Evolutionary conservation across 2,113 vertebrate species (phyloP), one percentile per base, ranked within the genome.

Genomic region (Nannobrachium achirus): DNA sequence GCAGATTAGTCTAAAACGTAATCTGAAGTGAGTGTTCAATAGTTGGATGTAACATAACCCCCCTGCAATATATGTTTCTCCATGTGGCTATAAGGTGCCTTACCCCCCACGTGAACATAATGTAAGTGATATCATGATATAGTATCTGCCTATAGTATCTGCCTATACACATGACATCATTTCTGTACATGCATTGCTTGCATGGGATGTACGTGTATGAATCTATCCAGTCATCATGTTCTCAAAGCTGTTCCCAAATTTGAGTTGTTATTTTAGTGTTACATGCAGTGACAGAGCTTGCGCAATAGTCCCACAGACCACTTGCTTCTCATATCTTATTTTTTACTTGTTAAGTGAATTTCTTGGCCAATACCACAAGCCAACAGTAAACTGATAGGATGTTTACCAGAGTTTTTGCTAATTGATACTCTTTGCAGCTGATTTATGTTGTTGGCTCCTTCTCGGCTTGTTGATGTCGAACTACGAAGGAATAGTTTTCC

Each of bases 251-350:
- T 45, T 11, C 44, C 11, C 8, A 48, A 48, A 14, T 48, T 13
- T 48, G 45, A 48, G 45, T 48, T 48, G 45, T 48, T 48, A 48
- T 48, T 45, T 45, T 48, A 14, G 45, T n/a, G 14, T n/a, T 48
- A 48, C 14, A 48, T n/a, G 45, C 14, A 14, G 45, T 48, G 45
- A 48, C 45, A 48, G 11, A 44, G 2, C 8, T 33, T 44, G 11
- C 11, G 42, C 8, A 44, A 44, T 44, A 8, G 6, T 1, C 6
- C 40, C 6, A 6, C 40, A 41, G 11, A 14, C 6, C 45, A 48
- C n/a, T 11, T 48, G 25, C 25, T 5, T 33, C 25, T 48, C 9
- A 3, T 13, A 11, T 13, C 5, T 48, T 48, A 1, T 14, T 10
- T n/a, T 48, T 48, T n/a, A 48, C 11, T 14, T 48, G 11, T 48